phyloP scores from a whole-genome alignment of 2,888 invertebrate species.

The Drosophila monieri region DNA sequence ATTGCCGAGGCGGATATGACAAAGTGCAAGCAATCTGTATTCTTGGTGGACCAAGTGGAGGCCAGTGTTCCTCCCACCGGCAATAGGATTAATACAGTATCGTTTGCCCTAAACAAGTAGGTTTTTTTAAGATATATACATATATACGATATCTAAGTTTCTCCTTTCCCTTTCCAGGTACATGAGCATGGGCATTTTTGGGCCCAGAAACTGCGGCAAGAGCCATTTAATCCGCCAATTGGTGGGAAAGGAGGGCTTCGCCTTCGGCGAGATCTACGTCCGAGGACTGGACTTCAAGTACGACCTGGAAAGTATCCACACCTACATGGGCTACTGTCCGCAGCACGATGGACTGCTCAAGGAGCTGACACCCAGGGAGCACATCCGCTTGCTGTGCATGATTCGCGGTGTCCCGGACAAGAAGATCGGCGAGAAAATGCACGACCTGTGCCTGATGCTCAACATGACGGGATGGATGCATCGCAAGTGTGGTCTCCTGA shows the following conservation, averaged over 20 bases:
- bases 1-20: constrained; percentile 83
- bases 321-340: constrained; percentile 87
- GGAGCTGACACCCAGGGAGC: constrained; percentile 88
- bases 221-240: constrained; percentile 93
- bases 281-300: constrained; percentile 85
- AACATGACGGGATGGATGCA: constrained; percentile 86
- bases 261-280: constrained; percentile 89
- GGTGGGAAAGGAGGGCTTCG: constrained; percentile 90
- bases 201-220: constrained; percentile 93
- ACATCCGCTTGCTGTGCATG: constrained; percentile 86
- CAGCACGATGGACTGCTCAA: constrained; percentile 88
- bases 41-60: constrained; percentile 83
- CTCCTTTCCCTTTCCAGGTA: constrained; percentile 47
- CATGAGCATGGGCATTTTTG: constrained; percentile 91
- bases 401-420: constrained; percentile 86
- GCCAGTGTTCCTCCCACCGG: constrained; percentile 52
- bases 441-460: constrained; percentile 85
- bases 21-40: constrained; percentile 84
- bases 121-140: constrained; percentile 27
- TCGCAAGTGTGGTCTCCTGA: constrained; percentile 86
- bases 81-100: constrained; percentile 66
- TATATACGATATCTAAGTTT: neutral
- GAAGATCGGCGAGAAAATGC: constrained; percentile 76
- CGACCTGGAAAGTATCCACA: constrained; percentile 85
- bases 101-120: constrained; percentile 75